Evolutionary conservation across 2,888 invertebrate genomes (phyloP), one percentile per base, ranked within the genome.

Genomic region (Drosophila atripex): DNA sequence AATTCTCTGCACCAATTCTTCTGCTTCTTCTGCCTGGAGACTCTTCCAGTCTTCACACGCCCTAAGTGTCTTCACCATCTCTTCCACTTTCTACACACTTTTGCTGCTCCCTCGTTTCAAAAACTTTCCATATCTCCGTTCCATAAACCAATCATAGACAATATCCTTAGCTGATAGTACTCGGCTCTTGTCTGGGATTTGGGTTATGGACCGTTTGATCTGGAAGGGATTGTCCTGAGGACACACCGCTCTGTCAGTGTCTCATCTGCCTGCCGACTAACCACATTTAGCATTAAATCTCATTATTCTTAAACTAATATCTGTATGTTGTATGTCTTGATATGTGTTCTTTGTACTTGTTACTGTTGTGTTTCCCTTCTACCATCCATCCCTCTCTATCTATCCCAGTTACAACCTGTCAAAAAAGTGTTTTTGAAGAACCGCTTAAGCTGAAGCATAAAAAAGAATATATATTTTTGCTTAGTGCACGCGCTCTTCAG

Each of bases 371-470:
- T 63, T 64, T 56, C 35, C n/a, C 75, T 71, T 53, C n/a, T 53
- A 43, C 73, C 61, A 80, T 76, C 88, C 84, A 83, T 87, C 72
- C 76, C 18, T 39, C 7, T 74, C 71, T 69, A 58, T 76, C 66
- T 73, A 75, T 77, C 88, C 86, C 88, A 83, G 86, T 87, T 72
- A 46, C 28, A 79, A 88, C 77, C 89, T 88, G 86, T 88, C 80
- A 75, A 80, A 89, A 23, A 88, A 78, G 89, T 88, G 90, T 89
- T 89, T 89, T 88, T 88, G 89, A 88, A 89, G 86, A 88, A 88
- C 75, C 75, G 75, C 86, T 83, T 71, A 51, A 60, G 88, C 77
- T 61, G 71, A 70, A 54, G 38, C 53, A 46, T 66, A 45, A 51
- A 65, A 54, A 68, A 50, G n/a, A n/a, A n/a, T n/a, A 61, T 41